These are phyloP conservation scores for Sarcoramphus papa DNA, from an alignment of 2,797 vertebrate species.

Conservation along the genomic window DNA sequence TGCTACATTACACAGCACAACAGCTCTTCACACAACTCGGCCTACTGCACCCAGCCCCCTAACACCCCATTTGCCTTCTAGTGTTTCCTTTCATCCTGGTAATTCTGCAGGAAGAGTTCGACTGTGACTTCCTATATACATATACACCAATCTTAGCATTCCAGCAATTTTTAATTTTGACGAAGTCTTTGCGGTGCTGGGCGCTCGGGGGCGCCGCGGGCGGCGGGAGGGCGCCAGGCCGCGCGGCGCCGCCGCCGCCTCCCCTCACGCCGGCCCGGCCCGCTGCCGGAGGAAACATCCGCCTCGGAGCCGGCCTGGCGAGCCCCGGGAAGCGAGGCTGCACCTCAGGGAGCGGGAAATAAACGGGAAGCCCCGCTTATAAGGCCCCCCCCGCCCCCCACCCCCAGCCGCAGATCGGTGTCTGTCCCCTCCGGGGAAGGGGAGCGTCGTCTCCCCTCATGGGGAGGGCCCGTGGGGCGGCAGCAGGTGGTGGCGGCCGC, in stretches of 20 bases:
- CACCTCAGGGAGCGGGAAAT: neutral
- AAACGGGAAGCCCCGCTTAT: no score
- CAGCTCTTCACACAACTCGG: neutral
- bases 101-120: neutral
- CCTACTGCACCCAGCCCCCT: neutral
- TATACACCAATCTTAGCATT: no score
- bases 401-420: no score
- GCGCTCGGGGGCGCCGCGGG: neutral
- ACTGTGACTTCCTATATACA: neutral
- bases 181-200: neutral
- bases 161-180: neutral
- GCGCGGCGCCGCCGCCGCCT: neutral
- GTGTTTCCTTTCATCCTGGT: neutral
- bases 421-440: no score
- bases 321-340: neutral
- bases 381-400: no score
- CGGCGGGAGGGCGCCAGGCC: no score
- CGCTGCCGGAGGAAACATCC: neutral
- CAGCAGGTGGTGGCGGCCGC: rapidly evolving
- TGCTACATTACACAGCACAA: neutral
- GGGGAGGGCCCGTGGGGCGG: no score
- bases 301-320: no score
- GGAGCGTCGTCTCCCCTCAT: no score
- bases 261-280: neutral
- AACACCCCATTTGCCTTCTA: rapidly evolving